These are phyloP conservation scores for Baronia brevicornis DNA, from an alignment of 2,888 invertebrate species.

Conservation along the genomic window DNA sequence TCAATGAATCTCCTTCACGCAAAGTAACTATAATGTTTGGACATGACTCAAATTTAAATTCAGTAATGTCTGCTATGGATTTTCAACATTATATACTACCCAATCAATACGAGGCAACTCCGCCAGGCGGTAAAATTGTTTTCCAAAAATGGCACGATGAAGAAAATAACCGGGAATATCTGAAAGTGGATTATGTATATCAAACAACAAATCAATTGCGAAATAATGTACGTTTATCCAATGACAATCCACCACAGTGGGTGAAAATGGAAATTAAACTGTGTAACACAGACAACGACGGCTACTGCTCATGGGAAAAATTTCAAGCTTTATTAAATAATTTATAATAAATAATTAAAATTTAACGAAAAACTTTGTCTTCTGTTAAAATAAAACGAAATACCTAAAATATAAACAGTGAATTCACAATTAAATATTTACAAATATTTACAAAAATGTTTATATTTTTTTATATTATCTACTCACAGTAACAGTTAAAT, in stretches of 20 bases:
- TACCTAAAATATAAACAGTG: too few relatives aligned
- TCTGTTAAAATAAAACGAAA: too few relatives aligned
- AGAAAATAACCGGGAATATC: slow-evolving; percentile 24
- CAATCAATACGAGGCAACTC: slow-evolving; percentile 43
- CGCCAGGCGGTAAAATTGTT: slow-evolving; percentile 54
- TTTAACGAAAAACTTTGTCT: too few relatives aligned
- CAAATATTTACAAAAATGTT: too few relatives aligned
- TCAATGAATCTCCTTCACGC: slow-evolving; percentile 19
- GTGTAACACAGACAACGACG: slow-evolving; percentile 32
- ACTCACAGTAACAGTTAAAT: too few relatives aligned
- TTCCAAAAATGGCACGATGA: slow-evolving; percentile 52
- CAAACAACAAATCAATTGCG: slow-evolving; percentile 38
- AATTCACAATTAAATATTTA: too few relatives aligned
- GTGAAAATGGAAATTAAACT: slow-evolving; percentile 31
- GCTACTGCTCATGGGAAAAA: slow-evolving; percentile 42
- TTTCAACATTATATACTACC: slow-evolving; percentile 36
- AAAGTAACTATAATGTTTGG: slow-evolving; percentile 45
- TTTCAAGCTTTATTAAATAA: slow-evolving; percentile 26
- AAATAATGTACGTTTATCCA: slow-evolving; percentile 27
- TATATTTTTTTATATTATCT: too few relatives aligned
- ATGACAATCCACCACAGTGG: slow-evolving; percentile 34
- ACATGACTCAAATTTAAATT: slow-evolving; percentile 51
- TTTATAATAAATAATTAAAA: not conserved
- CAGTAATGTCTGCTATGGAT: slow-evolving; percentile 34
- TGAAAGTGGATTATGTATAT: slow-evolving; percentile 52